Conservation (phyloP, 2,888 invertebrate genomes). For the Rhopalosiphum nymphaeae region DNA sequence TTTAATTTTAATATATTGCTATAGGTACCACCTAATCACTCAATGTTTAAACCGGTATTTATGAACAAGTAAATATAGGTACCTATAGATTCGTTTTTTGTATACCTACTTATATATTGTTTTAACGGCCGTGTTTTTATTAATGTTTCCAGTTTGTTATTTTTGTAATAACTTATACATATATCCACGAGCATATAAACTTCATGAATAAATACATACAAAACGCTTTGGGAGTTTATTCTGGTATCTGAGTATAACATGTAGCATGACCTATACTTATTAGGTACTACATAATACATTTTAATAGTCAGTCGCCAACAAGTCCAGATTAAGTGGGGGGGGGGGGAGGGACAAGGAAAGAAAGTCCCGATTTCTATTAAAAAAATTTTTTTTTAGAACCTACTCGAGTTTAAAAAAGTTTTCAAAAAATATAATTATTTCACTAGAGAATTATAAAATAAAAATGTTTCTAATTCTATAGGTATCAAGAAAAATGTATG, state of each 20-base stretch:
- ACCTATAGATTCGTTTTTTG: background rate
- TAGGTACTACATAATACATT: too few relatives aligned
- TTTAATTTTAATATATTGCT: background rate
- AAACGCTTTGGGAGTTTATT: background rate
- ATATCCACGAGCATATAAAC: too few relatives aligned
- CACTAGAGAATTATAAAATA: too few relatives aligned
- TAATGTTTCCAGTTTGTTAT: background rate
- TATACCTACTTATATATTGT: background rate
- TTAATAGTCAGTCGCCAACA: too few relatives aligned
- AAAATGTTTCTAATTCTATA: too few relatives aligned
- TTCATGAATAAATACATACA: background rate
- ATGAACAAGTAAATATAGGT: background rate
- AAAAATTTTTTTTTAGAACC: too few relatives aligned
- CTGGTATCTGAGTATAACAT: background rate
- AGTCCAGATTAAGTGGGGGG: too few relatives aligned
- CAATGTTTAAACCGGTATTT: background rate
- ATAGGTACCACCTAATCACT: background rate
- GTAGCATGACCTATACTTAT: background rate
- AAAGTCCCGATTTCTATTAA: too few relatives aligned
- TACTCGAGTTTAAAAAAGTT: too few relatives aligned
- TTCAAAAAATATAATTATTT: too few relatives aligned
- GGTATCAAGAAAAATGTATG: too few relatives aligned
- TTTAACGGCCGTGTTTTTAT: background rate
- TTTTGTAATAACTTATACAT: background rate
- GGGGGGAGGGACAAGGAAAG: too few relatives aligned